These are phyloP conservation scores for Columba guinea DNA, from an alignment of 2,797 vertebrate species.

Conservation along the genomic window DNA sequence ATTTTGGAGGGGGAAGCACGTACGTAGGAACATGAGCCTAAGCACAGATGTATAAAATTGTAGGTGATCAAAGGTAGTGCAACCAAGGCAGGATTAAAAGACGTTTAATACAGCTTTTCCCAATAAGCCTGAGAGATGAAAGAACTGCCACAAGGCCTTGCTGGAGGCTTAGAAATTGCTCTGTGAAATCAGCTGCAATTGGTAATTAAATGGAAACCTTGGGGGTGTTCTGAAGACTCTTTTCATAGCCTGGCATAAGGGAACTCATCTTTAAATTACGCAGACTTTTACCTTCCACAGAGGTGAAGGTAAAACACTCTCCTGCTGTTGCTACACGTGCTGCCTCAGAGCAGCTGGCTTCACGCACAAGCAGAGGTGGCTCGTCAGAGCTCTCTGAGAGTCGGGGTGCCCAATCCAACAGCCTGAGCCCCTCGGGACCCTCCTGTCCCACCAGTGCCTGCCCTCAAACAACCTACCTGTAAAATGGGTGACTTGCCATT, in stretches of 20 bases:
- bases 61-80: slow-evolving; percentile 71
- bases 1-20: slow-evolving; percentile 28
- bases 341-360: not conserved
- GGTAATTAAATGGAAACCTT: slow-evolving; percentile 72
- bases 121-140: slow-evolving; percentile 73
- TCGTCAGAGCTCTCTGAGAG: not conserved
- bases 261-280: slow-evolving; percentile 47
- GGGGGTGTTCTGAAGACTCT: slow-evolving; percentile 51
- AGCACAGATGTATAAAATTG: slow-evolving; percentile 55
- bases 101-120: slow-evolving; percentile 70
- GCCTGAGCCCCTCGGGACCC: not conserved
- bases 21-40: not conserved
- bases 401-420: not conserved
- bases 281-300: not conserved
- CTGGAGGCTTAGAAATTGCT: slow-evolving; percentile 70
- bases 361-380: not conserved
- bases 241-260: slow-evolving; percentile 10
- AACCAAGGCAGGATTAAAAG: slow-evolving; percentile 71
- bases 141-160: slow-evolving; percentile 67
- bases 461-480: not conserved
- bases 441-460: not conserved
- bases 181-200: slow-evolving; percentile 64
- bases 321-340: not conserved
- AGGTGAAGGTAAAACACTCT: slow-evolving; percentile 11
- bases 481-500: not conserved